Evolutionary conservation across 1,140 invertebrate species (phyloP), one percentile per base, ranked within the genome.

Genomic region (Oryctes rhinoceros): DNA sequence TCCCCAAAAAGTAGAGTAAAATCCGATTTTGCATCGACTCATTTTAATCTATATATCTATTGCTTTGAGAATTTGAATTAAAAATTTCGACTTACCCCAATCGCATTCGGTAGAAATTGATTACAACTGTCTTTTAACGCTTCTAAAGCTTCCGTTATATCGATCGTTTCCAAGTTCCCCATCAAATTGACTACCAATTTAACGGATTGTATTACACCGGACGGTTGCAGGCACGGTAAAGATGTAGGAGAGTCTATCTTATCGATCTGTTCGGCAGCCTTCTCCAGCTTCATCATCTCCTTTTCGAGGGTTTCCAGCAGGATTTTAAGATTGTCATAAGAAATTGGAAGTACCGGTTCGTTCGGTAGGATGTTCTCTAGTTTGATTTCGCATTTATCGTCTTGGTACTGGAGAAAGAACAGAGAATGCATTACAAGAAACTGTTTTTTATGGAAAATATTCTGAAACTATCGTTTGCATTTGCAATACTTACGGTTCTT

Each of bases 151-250:
- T 93, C 91, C 3, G 92, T 93, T 2, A 97, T 91, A 84, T 97
- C 95, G 67, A 93, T 88, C 0, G 96, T 98, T 88, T 98, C 96
- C 3, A 98, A 92, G 79, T 93, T 94, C 11, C 95, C 95, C 81
- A 98, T 92, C 30, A 97, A 88, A 35, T 96, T 93, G 86, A 96
- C 97, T 9, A 99, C 93, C 0, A 96, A 96, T 89, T 98, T 99
- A 0, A 98, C 95, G 0, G 96, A 94, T 88, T 99, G 97, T 20
- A 94, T 90, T 62, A 97, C 92, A 20, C 92, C 90, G 80, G 81
- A 91, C 3, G 91, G 89, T 84, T 93, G 90, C 35, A 91, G 84
- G 74, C 88, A 86, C 18, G 89, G 88, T 80, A 89, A 84, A 71
- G 88, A 84, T 81, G 85, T 86, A 9, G 82, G 81, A 67, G 87